Conservation (phyloP, 2,113 vertebrate genomes). For the Nothobranchius kuhntae region DNA sequence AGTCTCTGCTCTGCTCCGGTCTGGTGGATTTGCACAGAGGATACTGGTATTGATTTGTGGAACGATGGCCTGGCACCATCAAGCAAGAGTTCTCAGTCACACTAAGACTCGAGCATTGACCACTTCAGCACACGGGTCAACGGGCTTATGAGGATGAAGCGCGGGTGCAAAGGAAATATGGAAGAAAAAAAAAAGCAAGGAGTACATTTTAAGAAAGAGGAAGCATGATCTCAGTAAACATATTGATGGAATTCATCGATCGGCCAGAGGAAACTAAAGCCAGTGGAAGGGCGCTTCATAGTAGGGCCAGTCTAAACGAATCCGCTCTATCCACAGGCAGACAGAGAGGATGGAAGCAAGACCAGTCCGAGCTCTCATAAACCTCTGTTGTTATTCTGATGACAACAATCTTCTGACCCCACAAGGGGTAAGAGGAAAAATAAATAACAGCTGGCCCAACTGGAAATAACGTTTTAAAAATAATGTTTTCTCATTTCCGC, state of each 20-base stretch:
- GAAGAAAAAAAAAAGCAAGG: constrained; percentile 21
- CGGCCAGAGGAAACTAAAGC: constrained; percentile 57
- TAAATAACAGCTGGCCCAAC: constrained; percentile 68
- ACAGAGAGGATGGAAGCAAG: constrained; percentile 39
- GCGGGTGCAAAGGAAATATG: constrained; percentile 46
- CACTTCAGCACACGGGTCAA: constrained; percentile 49
- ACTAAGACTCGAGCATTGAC: constrained; percentile 38
- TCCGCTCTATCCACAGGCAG: constrained; percentile 28
- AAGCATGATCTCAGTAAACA: constrained; percentile 65
- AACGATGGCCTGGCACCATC: constrained; percentile 46
- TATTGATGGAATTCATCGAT: constrained; percentile 65
- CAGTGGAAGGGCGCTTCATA: constrained; percentile 29
- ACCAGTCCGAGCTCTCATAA: constrained; percentile 54
- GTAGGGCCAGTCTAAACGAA: constrained; percentile 32
- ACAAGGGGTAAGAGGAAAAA: constrained; percentile 55
- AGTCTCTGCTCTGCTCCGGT: constrained; percentile 27
- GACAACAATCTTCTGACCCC: constrained; percentile 58
- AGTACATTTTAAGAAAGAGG: constrained; percentile 37
- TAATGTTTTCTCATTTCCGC: constrained; percentile 86
- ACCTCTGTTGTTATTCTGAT: constrained; percentile 61
- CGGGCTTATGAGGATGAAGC: constrained; percentile 55
- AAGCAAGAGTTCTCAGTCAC: constrained; percentile 34
- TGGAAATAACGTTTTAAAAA: constrained; percentile 80
- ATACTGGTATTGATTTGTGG: constrained; percentile 63
- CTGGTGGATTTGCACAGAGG: constrained; percentile 58